Percentiles rank a stretch among this genome's conserved stretches.
Conservation (phyloP, 2,113 vertebrate species). For the Abramis brama region DNA sequence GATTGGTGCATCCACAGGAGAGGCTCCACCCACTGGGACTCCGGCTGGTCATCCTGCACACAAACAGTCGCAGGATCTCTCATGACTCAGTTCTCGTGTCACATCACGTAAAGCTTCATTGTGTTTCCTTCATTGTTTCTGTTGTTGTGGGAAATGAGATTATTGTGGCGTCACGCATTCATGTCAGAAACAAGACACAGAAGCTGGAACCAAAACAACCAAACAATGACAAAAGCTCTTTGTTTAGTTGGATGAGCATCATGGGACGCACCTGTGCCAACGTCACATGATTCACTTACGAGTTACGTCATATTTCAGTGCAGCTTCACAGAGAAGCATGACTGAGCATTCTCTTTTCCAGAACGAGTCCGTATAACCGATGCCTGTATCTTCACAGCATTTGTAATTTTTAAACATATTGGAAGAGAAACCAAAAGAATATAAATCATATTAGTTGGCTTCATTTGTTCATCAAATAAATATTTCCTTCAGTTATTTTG, state of each 20-base stretch:
- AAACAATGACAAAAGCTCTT: background rate
- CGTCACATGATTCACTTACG: background rate
- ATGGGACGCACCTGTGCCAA: background rate
- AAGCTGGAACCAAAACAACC: background rate
- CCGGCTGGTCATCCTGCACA: slow-evolving; percentile 64
- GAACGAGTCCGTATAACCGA: no score
- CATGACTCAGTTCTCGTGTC: background rate
- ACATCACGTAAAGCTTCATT: no score
- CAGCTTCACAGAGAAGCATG: background rate
- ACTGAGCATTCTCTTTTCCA: background rate
- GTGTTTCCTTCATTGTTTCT: background rate
- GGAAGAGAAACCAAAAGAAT: no score
- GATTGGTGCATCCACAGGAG: slow-evolving; percentile 78
- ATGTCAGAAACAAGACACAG: no score
- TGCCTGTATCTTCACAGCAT: no score
- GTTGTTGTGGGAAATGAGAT: background rate
- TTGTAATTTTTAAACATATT: no score
- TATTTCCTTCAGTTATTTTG: no score
- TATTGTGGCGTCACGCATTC: background rate
- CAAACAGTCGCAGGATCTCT: background rate
- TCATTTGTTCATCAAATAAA: no score
- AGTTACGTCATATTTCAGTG: background rate
- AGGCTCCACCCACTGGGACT: slow-evolving; percentile 74
- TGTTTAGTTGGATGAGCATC: background rate
- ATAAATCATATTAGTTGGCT: no score